Evolutionary conservation across 1,140 invertebrate species (phyloP), one percentile per base, ranked within the genome.

Genomic region (Diorhabda elongata): DNA sequence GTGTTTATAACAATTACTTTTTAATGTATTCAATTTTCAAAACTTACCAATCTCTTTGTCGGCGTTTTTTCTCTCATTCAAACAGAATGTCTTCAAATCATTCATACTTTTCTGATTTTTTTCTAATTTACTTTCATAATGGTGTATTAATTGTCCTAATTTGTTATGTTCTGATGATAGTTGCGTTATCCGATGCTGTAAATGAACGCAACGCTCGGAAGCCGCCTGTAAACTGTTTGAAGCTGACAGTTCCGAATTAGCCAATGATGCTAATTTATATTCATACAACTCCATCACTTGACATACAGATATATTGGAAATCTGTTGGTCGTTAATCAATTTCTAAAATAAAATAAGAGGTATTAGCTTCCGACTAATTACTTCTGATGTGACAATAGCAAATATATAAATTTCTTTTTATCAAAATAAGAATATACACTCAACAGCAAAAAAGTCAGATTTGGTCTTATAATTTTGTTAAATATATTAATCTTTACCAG

Each of bases 211-310:
- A 67, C 83, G 78, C 75, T 81, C 81, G 58, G 82, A 82, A 0
- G 86, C 84, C 6, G 85, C 85, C 73, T 86, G 83, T 68, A 87
- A 79, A 74, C 82, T 85, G 3, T 79, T 78, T 76, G 84, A 82
- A 57, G 84, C 80, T 0, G 81, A 78, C 47, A 80, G 77, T 77
- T 87, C 84, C 0, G 82, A 79, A 68, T 86, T 82, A 44, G 78
- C 80, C 82, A 86, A 84, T 7, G 83, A 76, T 44, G 82, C 81
- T 73, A 85, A 80, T 74, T 90, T 90, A 73, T 89, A 90, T 47
- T 89, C 86, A 69, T 90, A 91, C 65, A 91, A 74, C 78, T 91
- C 89, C 84, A 91, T 90, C 2, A 91, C 83, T 52, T 86, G 85
- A 2, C 88, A 89, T 2, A 85, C 87, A 0, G 86, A 67, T 26